Evolutionary conservation across 2,888 invertebrate species (phyloP).

Genomic region (Drosophila koepferae): DNA sequence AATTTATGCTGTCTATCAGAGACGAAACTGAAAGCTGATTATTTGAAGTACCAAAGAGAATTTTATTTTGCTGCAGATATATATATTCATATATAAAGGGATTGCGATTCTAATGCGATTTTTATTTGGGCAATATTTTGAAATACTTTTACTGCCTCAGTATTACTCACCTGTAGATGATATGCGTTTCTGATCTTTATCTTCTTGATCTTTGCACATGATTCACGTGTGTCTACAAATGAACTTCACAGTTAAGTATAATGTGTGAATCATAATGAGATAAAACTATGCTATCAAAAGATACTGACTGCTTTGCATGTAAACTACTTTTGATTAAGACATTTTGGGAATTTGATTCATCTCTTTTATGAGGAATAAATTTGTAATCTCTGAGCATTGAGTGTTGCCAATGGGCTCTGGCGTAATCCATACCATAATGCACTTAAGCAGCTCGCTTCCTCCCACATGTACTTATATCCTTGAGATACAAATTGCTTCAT

Average conservation of each 20-base stretch:
- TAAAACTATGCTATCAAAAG: conserved; percentile 13
- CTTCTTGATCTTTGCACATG: conserved; percentile 13
- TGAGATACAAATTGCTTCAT: conserved; percentile 53
- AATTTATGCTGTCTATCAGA: conserved; percentile 8
- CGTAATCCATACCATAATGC: conserved; percentile 71
- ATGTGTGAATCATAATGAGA: conserved; percentile 22
- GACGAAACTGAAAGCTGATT: conserved; percentile 10
- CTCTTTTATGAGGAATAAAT: background rate
- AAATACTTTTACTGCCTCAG: background rate
- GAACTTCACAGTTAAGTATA: background rate
- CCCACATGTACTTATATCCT: conserved; percentile 37
- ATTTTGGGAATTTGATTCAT: background rate
- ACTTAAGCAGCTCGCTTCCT: conserved; percentile 57
- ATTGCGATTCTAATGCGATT: background rate
- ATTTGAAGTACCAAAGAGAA: conserved; percentile 8
- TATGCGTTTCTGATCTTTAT: conserved; percentile 27
- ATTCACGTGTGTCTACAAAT: conserved; percentile 7
- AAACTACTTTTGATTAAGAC: background rate
- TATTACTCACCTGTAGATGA: conserved; percentile 29
- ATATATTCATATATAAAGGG: too few relatives aligned
- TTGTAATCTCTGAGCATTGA: background rate
- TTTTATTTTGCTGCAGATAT: background rate
- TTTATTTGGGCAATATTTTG: background rate
- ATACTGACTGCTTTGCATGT: background rate
- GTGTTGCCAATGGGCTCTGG: conserved; percentile 19